Conservation (phyloP, 2,797 vertebrate species). For the Amphiprion clarkii region DNA sequence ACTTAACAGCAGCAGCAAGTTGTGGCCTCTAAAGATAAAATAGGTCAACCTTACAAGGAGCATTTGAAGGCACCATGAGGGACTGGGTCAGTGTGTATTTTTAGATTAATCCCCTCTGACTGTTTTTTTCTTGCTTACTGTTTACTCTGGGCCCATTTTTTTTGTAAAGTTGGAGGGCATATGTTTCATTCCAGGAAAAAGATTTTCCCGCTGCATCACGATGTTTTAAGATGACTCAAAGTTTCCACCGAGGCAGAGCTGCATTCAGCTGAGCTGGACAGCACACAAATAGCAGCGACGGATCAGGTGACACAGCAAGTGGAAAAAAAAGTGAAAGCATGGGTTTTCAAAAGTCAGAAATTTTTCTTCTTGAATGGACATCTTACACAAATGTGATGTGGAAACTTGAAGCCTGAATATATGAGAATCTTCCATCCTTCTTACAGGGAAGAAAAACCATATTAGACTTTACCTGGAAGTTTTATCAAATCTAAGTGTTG, state of each 20-base stretch:
- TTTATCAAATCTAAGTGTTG: no score
- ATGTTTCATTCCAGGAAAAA: conserved; percentile 23
- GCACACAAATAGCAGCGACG: not conserved
- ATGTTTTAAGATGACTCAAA: conserved; percentile 17
- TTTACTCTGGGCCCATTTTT: conserved; percentile 27
- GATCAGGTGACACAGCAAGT: not conserved
- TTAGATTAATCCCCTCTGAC: conserved; percentile 31
- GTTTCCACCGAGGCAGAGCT: conserved; percentile 28
- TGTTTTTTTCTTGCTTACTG: conserved; percentile 16
- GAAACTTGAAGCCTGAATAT: no score
- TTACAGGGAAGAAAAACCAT: no score
- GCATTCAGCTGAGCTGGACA: not conserved
- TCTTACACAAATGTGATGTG: no score
- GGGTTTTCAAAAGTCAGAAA: not conserved
- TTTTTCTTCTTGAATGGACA: no score
- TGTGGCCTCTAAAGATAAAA: conserved; percentile 16
- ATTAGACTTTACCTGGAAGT: no score
- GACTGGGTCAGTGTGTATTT: conserved; percentile 59
- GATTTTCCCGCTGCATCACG: conserved; percentile 25
- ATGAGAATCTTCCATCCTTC: no score
- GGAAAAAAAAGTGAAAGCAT: not conserved
- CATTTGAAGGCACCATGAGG: conserved; percentile 48
- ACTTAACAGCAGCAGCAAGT: not conserved
- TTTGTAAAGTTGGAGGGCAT: not conserved
- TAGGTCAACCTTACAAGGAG: conserved; percentile 47